Conservation (phyloP, 2,113 vertebrate genomes). For the Rhizomys pruinosus region DNA sequence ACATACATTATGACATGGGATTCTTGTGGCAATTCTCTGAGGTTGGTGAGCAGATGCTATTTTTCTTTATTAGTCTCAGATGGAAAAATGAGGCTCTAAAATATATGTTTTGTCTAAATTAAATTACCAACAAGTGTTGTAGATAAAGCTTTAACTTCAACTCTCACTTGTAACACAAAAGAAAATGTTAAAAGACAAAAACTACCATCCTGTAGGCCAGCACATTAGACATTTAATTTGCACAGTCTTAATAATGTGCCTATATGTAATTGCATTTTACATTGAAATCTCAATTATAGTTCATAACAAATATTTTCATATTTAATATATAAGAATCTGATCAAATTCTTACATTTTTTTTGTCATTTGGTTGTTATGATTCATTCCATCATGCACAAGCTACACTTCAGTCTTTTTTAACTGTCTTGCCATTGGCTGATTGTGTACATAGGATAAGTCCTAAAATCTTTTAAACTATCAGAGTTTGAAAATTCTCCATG, state of each 20-base stretch:
- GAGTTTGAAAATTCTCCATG: not conserved
- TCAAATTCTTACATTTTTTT: not conserved
- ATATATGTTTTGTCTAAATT: not conserved
- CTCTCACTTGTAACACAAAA: slow-evolving; percentile 33
- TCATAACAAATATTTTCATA: not conserved
- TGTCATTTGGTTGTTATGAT: not conserved
- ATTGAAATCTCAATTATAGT: not conserved
- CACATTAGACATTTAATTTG: not conserved
- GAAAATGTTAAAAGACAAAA: slow-evolving; percentile 28
- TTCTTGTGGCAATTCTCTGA: slow-evolving; percentile 19
- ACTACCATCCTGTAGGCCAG: not conserved
- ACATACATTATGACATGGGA: not conserved
- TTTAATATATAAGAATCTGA: not conserved
- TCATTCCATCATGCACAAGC: not conserved
- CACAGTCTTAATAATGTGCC: not conserved
- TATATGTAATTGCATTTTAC: not conserved
- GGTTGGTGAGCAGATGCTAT: not conserved
- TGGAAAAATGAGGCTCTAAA: slow-evolving; percentile 28
- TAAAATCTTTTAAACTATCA: not conserved
- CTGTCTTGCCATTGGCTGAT: not conserved
- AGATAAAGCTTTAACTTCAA: not conserved
- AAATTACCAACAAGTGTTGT: slow-evolving; percentile 25
- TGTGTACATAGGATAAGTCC: not conserved
- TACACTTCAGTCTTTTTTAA: not conserved
- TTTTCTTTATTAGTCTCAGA: slow-evolving; percentile 53